Base-by-base conservation (phyloP, 2,113 vertebrate species). In the Microtus ochrogaster region DNA sequence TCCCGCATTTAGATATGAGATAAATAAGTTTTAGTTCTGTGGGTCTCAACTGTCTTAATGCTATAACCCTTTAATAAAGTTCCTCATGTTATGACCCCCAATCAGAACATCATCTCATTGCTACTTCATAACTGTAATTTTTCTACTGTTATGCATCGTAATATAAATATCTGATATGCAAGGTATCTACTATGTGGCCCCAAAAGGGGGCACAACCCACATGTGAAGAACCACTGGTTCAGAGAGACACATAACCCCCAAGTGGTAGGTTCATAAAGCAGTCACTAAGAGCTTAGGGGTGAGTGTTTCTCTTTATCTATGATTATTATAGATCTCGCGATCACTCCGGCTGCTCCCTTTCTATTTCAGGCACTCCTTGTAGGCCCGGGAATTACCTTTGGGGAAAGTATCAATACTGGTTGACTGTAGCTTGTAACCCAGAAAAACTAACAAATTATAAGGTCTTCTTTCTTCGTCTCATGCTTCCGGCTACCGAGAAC, bases 1-100 rank as follows among this genome's bases (percentile, higher is more conserved):
- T 49, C 30, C 87, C 92, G 74, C 91, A 49, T 94, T 73, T 83
- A 95, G 19, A 95, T 30, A 58, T 52, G 58, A 89, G 70, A 44
- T 96, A 95, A 84, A 39, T 30, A 36, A 78, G 28, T 83, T 83
- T 83, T 63, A 39, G n/a, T 14, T 6, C 22, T 39, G 36, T 39
- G 36, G 21, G 28, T 61, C 22, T 83, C 79, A 41, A 24, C 52
- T 16, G 61, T 28, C n/a, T 24, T 61, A 41, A 82, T 39, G 55
- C 55, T 83, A 24, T 2, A 13, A 28, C 22, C 6, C 22, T 83
- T 83, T 61, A 83, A 61, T 61, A 61, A n/a, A 83, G 6, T 17
- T 61, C 55, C 14, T 39, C 22, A 63, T 83, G 55, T 26, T 83
- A 7, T 61, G n/a, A 83, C 24, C 0, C 1, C 24, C 36, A 39